phyloP scores from a whole-genome alignment of 2,797 vertebrate species.

The Channallabes apus region DNA sequence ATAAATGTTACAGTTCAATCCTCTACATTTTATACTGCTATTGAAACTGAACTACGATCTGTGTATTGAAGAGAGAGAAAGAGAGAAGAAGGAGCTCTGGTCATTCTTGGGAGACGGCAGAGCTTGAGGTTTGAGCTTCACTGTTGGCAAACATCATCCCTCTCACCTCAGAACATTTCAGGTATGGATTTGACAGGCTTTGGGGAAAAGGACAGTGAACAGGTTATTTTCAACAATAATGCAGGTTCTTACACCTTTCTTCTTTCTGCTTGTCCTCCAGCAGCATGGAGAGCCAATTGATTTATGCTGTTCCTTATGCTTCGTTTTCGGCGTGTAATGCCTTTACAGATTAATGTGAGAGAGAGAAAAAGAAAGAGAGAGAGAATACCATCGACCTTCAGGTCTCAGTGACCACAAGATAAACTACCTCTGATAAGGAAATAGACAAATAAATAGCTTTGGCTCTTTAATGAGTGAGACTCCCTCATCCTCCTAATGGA shows the following conservation, averaged over 20 bases:
- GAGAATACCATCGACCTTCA: constrained; percentile 35
- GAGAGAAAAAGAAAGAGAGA: constrained; percentile 10
- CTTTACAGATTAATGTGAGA: constrained; percentile 44
- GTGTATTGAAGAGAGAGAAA: constrained; percentile 1
- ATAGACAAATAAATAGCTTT: constrained; percentile 54
- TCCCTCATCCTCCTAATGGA: constrained; percentile 46
- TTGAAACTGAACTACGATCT: too few species aligned
- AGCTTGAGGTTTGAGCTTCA: constrained; percentile 31
- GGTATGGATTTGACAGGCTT: constrained; percentile 33
- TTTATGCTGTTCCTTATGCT: constrained; percentile 37
- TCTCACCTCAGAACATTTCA: constrained; percentile 33
- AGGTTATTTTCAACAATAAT: constrained; percentile 28
- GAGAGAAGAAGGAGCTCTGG: constrained; percentile 20
- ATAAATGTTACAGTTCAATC: background rate
- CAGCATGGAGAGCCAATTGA: constrained; percentile 52
- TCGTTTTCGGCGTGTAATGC: constrained; percentile 13
- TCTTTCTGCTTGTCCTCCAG: constrained; percentile 37
- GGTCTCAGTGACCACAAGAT: constrained; percentile 44
- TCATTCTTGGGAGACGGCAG: background rate
- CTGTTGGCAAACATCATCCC: constrained; percentile 44
- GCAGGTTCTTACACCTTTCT: constrained; percentile 17
- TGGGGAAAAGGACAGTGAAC: constrained; percentile 25
- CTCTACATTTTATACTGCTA: background rate
- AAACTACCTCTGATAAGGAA: constrained; percentile 52
- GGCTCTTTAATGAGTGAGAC: constrained; percentile 45